A percentile compares a stretch with the other conserved stretches of the same genome.
Evolutionary conservation across 1,140 invertebrate genomes (phyloP).

Genomic region (Nephila pilipes): DNA sequence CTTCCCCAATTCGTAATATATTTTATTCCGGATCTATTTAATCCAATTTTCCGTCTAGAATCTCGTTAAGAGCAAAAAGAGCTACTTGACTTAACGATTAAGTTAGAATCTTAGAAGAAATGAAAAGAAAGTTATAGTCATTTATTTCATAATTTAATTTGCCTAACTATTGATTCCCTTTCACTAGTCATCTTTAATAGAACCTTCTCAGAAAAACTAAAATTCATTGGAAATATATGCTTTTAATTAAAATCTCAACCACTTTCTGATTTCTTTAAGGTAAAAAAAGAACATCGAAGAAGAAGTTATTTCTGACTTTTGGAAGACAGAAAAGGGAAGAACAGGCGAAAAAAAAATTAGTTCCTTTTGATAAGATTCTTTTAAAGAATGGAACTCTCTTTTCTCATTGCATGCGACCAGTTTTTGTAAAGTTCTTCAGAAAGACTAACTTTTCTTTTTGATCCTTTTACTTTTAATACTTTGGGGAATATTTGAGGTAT

Average conservation of each 20-base stretch:
- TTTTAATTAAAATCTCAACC: slow-evolving; percentile 1
- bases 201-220: neutral
- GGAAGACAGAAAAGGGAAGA: neutral
- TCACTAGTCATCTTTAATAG: neutral
- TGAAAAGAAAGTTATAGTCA: neutral
- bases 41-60: slow-evolving; percentile 3
- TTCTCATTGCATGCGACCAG: neutral
- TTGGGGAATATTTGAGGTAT: neutral
- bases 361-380: neutral
- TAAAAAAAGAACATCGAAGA: neutral
- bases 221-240: neutral
- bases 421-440: neutral
- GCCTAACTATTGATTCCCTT: neutral
- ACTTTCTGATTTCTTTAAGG: neutral
- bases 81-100: slow-evolving; percentile 20
- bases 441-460: neutral
- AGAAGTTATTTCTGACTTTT: neutral
- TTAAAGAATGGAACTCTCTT: neutral
- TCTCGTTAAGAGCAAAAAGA: slow-evolving; percentile 9
- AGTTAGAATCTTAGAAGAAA: neutral
- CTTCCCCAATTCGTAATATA: neutral
- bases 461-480: neutral
- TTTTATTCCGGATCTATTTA: neutral
- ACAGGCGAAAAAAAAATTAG: neutral
- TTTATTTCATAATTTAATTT: slow-evolving; percentile 25